Evolutionary conservation across 1,140 invertebrate genomes (phyloP).

Genomic region (Leptinotarsa undecemlineata): DNA sequence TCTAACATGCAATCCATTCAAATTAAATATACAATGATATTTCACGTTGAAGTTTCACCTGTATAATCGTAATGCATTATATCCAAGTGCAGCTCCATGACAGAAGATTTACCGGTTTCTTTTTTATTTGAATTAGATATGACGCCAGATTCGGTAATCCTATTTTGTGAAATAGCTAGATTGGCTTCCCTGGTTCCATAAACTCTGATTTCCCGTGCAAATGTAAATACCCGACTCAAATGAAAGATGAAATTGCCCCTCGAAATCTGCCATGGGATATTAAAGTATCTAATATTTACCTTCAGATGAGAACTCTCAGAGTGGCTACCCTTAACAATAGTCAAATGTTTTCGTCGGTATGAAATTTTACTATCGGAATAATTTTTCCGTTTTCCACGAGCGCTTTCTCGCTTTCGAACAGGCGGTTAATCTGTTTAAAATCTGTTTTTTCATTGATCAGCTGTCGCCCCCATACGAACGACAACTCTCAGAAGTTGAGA

Average conservation of each 20-base stretch:
- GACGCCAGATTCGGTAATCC: constrained; percentile 10
- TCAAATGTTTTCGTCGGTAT: background rate
- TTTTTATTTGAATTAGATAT: constrained; percentile 12
- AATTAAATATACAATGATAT: too few species aligned
- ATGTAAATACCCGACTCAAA: constrained; percentile 28
- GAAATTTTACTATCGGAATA: background rate
- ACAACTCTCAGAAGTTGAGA: too few species aligned
- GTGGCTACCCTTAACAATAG: background rate
- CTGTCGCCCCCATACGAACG: too few species aligned
- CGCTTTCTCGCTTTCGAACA: too few species aligned
- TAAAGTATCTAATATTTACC: background rate
- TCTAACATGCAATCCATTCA: too few species aligned
- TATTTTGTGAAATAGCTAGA: constrained; percentile 21
- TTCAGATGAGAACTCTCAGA: background rate
- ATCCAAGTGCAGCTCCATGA: background rate
- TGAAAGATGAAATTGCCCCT: constrained; percentile 27
- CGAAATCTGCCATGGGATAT: constrained; percentile 19
- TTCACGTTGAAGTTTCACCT: too few species aligned
- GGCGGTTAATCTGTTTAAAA: too few species aligned
- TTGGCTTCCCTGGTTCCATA: constrained; percentile 17
- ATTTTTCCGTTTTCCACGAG: background rate
- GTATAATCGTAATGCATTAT: too few species aligned
- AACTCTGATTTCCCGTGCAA: constrained; percentile 21
- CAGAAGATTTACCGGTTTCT: background rate
- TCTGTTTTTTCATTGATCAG: too few species aligned